phyloP scores from a whole-genome alignment of 1,140 invertebrate species.

The Hydropsyche tenuis region DNA sequence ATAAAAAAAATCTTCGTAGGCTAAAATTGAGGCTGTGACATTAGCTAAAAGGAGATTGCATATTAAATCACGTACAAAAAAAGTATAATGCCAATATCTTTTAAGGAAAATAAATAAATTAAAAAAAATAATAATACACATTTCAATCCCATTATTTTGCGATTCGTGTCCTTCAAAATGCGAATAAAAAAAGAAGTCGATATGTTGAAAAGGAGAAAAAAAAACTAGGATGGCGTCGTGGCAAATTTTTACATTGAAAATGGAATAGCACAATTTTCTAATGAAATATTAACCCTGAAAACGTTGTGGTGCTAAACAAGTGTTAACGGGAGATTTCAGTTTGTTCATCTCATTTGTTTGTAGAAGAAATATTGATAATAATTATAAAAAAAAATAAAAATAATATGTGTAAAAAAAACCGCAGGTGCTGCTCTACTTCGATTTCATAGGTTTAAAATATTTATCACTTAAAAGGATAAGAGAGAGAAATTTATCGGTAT shows the following conservation, averaged over 20 bases:
- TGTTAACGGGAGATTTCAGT: conserved; percentile 42
- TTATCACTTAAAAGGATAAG: conserved; percentile 49
- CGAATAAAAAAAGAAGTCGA: neutral
- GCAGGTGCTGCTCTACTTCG: conserved; percentile 49
- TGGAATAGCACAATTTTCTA: conserved; percentile 31
- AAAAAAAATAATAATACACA: too few species aligned
- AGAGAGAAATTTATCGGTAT: conserved; percentile 46
- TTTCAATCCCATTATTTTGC: conserved; percentile 34
- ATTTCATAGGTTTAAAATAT: conserved; percentile 50
- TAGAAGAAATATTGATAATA: conserved; percentile 40
- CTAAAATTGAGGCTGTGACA: conserved; percentile 50
- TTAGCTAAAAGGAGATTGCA: conserved; percentile 50
- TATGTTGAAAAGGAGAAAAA: neutral
- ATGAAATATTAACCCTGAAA: conserved; percentile 11
- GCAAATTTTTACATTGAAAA: conserved; percentile 26
- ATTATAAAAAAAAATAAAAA: conserved; percentile 33
- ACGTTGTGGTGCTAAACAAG: conserved; percentile 37
- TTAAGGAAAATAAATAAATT: conserved; percentile 41
- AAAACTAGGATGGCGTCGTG: conserved; percentile 11
- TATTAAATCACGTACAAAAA: conserved; percentile 49
- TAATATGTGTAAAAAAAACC: conserved; percentile 35
- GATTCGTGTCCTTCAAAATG: conserved; percentile 23
- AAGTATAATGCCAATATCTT: conserved; percentile 43
- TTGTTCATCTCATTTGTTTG: conserved; percentile 41
- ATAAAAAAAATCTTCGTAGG: conserved; percentile 49